These are phyloP conservation scores for Fragum sueziense DNA, from an alignment of 2,888 invertebrate species.

Conservation along the genomic window DNA sequence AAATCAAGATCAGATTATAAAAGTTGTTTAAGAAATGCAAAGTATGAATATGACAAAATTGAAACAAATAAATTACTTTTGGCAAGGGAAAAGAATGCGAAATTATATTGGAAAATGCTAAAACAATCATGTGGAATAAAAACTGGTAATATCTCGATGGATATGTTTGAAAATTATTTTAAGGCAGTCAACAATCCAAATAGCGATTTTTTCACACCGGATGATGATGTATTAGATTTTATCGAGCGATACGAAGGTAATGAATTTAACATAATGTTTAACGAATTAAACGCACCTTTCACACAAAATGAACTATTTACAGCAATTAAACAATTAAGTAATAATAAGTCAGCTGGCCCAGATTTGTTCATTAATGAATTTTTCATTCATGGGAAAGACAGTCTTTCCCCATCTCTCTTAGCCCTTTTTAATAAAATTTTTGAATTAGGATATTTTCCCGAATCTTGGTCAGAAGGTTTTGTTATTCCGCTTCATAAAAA, in stretches of 20 bases:
- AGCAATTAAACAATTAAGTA: slow-evolving; percentile 19
- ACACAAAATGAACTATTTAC: background rate
- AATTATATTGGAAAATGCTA: too few relatives aligned
- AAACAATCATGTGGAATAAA: too few relatives aligned
- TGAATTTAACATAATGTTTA: slow-evolving; percentile 28
- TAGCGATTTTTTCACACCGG: slow-evolving; percentile 3
- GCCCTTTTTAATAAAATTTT: slow-evolving; percentile 16
- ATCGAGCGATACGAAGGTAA: slow-evolving; percentile 19
- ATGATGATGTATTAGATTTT: slow-evolving; percentile 25
- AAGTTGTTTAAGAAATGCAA: too few relatives aligned
- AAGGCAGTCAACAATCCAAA: slow-evolving; percentile 6
- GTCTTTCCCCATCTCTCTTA: background rate
- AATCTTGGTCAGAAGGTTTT: slow-evolving; percentile 25
- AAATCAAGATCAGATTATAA: too few relatives aligned
- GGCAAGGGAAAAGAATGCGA: too few relatives aligned
- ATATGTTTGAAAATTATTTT: too few relatives aligned
- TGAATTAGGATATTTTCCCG: slow-evolving; percentile 12
- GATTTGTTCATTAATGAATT: slow-evolving; percentile 28
- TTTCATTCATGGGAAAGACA: slow-evolving; percentile 17
- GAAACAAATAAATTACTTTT: too few relatives aligned
- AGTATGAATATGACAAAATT: too few relatives aligned
- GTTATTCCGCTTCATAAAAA: slow-evolving; percentile 31
- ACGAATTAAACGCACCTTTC: slow-evolving; percentile 10
- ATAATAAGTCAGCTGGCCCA: slow-evolving; percentile 11
- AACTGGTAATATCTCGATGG: too few relatives aligned